Evolutionary conservation across 2,113 vertebrate genomes (phyloP).

Genomic region (Limanda limanda): DNA sequence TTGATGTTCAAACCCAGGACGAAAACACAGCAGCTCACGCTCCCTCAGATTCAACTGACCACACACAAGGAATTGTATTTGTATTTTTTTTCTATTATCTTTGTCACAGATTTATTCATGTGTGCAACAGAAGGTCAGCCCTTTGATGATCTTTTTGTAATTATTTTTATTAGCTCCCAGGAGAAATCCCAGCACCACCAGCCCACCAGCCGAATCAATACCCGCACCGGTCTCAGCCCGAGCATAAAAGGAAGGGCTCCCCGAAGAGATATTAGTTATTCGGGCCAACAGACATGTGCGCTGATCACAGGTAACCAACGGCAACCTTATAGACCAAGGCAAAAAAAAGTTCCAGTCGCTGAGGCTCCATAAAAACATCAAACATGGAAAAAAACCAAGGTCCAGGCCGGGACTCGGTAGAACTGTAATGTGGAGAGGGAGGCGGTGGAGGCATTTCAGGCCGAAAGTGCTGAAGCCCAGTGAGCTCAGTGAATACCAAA

Average conservation of each 20-base stretch:
- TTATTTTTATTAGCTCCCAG: constrained; percentile 85
- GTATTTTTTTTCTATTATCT: constrained; percentile 65
- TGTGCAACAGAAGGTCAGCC: constrained; percentile 78
- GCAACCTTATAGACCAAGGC: constrained; percentile 67
- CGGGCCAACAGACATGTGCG: constrained; percentile 64
- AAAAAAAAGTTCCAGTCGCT: constrained; percentile 53
- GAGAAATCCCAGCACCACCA: constrained; percentile 81
- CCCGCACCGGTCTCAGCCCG: constrained; percentile 66
- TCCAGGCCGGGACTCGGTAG: constrained; percentile 15
- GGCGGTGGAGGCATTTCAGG: constrained; percentile 1
- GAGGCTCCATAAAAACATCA: constrained; percentile 61
- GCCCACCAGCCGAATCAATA: constrained; percentile 84
- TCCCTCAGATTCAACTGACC: constrained; percentile 41
- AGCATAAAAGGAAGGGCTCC: constrained; percentile 80
- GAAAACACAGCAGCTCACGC: background rate
- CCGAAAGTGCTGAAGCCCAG: constrained; percentile 32
- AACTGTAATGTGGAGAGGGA: constrained; percentile 10
- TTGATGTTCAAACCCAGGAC: background rate
- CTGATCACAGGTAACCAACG: constrained; percentile 78
- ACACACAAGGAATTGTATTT: constrained; percentile 55
- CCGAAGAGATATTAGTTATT: constrained; percentile 82
- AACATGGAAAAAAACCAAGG: constrained; percentile 37
- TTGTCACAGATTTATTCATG: constrained; percentile 79
- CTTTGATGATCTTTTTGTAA: constrained; percentile 86
- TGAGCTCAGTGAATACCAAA: constrained; percentile 30